Percentiles rank a stretch among this genome's conserved stretches.
phyloP scores from a whole-genome alignment of 2,797 vertebrate species.

The Martes flavigula region DNA sequence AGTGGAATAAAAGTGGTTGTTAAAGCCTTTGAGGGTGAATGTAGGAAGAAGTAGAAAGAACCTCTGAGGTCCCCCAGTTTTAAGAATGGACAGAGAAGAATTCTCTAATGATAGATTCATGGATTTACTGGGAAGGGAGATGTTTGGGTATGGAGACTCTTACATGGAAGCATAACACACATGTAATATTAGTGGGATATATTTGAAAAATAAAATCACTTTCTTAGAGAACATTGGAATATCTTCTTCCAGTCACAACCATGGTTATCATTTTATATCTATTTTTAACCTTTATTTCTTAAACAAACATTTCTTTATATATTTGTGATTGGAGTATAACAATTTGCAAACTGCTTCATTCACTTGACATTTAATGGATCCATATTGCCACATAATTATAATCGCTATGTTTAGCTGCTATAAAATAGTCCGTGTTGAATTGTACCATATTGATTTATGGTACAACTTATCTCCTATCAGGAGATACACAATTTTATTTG shows the following conservation, averaged over 20 bases:
- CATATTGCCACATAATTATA: background rate
- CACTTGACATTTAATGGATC: background rate
- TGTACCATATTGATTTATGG: background rate
- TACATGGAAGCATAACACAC: background rate
- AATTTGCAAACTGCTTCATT: background rate
- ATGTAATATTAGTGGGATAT: background rate
- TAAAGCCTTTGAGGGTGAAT: background rate
- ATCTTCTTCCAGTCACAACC: background rate
- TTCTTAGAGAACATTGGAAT: background rate
- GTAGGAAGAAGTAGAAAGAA: background rate
- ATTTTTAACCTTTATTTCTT: background rate
- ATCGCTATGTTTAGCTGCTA: background rate
- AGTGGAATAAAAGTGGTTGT: background rate
- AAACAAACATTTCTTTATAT: background rate
- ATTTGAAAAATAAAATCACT: slow-evolving; percentile 2
- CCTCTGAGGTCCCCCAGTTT: background rate
- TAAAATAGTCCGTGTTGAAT: background rate
- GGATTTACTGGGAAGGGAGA: background rate
- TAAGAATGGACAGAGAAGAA: background rate
- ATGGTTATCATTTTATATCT: background rate
- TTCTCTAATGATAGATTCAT: background rate
- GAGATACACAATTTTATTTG: background rate
- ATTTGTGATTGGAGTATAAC: background rate
- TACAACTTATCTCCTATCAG: background rate
- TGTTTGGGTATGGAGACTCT: background rate